These are phyloP conservation scores for Oscheius onirici DNA, from an alignment of 2,888 invertebrate genomes.

Conservation along the genomic window DNA sequence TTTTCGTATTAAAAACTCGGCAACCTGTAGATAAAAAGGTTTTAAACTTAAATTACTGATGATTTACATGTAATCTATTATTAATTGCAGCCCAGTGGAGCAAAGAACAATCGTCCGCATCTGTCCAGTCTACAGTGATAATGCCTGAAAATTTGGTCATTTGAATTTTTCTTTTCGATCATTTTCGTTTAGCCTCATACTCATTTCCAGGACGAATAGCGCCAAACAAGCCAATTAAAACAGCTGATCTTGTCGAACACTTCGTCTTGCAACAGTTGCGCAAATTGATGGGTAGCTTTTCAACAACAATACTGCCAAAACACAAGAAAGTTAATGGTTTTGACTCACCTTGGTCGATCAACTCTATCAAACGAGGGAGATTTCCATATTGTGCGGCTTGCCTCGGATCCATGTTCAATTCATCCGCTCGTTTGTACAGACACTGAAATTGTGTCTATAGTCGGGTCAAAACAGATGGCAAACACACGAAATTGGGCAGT, in stretches of 20 bases:
- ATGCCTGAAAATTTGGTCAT: neutral
- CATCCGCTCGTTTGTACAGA: constrained; percentile 7
- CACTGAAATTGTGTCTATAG: too few relatives aligned
- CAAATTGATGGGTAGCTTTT: too few relatives aligned
- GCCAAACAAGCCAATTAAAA: too few relatives aligned
- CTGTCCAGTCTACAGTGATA: constrained; percentile 32
- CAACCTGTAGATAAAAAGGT: constrained; percentile 78
- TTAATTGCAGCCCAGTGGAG: constrained; percentile 99
- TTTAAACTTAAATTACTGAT: neutral
- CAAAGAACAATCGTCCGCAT: constrained; percentile 87
- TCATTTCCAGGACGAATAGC: too few relatives aligned
- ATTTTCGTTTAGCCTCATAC: too few relatives aligned
- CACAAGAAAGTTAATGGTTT: neutral
- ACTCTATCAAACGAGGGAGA: constrained; percentile 78
- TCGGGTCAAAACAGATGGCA: too few relatives aligned
- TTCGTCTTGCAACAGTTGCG: too few relatives aligned
- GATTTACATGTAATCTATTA: constrained; percentile 85
- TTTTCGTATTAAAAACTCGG: constrained; percentile 73
- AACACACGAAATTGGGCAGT: too few relatives aligned
- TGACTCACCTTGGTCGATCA: constrained; percentile 86
- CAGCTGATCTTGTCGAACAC: too few relatives aligned
- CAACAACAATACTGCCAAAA: too few relatives aligned
- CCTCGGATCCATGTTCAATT: constrained; percentile 80
- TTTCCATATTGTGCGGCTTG: constrained; percentile 97
- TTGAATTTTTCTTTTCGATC: too few relatives aligned